These are phyloP conservation scores for Heliconius sara DNA, from an alignment of 2,888 invertebrate species.

Conservation along the genomic window DNA sequence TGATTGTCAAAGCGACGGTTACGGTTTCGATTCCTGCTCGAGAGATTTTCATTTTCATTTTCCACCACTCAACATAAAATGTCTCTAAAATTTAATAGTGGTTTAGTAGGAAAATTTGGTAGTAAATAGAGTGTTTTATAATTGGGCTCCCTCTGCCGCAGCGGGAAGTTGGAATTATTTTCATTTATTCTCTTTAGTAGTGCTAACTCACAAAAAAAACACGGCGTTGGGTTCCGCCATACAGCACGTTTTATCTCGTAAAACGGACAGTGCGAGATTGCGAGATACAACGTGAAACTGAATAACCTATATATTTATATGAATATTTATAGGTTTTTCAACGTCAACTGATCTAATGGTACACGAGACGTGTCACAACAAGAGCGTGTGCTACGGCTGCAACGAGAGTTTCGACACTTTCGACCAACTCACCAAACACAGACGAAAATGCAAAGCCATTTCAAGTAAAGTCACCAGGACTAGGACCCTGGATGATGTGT, in stretches of 20 bases:
- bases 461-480: conserved; percentile 53
- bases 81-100: too few relatives aligned
- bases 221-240: not conserved
- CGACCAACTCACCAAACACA: conserved; percentile 61
- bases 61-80: too few relatives aligned
- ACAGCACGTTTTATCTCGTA: too few relatives aligned
- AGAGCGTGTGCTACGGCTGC: conserved; percentile 69
- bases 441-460: conserved; percentile 58
- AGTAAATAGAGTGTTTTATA: too few relatives aligned
- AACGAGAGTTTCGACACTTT: conserved; percentile 66
- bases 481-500: conserved; percentile 67
- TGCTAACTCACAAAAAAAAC: too few relatives aligned
- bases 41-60: too few relatives aligned
- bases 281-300: not conserved
- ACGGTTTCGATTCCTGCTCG: too few relatives aligned
- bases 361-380: conserved; percentile 74
- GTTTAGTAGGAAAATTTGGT: too few relatives aligned
- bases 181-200: too few relatives aligned
- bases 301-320: not conserved
- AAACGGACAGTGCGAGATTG: not conserved
- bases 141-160: too few relatives aligned
- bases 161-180: too few relatives aligned
- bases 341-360: conserved; percentile 75
- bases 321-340: conserved; percentile 59
- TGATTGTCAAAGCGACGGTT: too few relatives aligned